A percentile compares a stretch with the other conserved stretches of the same genome.
These are phyloP conservation scores for Gryon sp. DNA, from an alignment of 1,140 invertebrate genomes.

Conservation along the genomic window DNA sequence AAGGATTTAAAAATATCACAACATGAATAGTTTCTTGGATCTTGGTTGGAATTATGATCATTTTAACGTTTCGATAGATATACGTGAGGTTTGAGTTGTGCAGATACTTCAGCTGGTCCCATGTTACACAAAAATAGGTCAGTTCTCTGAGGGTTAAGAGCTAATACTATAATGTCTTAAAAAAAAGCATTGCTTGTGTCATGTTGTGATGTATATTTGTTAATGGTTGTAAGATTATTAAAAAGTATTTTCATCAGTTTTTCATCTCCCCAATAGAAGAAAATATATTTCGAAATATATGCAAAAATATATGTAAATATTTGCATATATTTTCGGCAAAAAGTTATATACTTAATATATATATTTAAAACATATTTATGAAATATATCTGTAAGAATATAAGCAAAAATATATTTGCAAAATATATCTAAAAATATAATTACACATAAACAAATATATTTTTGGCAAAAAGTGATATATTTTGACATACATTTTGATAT, in stretches of 20 bases:
- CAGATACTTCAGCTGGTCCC: constrained; percentile 34
- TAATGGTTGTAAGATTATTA: constrained; percentile 8
- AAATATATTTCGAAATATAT: not conserved
- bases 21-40: not conserved
- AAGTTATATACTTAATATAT: no score
- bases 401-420: no score
- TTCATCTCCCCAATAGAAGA: no score
- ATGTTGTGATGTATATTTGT: constrained; percentile 22
- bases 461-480: no score
- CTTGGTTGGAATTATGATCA: constrained; percentile 15
- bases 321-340: no score
- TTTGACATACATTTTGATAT: no score
- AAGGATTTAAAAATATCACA: no score
- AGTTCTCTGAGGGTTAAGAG: constrained; percentile 53
- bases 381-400: no score
- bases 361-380: no score
- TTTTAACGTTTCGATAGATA: constrained; percentile 39
- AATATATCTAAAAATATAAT: no score
- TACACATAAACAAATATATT: no score
- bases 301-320: no score
- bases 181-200: constrained; percentile 26
- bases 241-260: not conserved
- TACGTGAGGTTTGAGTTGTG: constrained; percentile 40
- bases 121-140: constrained; percentile 46
- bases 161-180: constrained; percentile 45